Conservation (phyloP, 2,888 invertebrate genomes). For the Noctua janthina region DNA sequence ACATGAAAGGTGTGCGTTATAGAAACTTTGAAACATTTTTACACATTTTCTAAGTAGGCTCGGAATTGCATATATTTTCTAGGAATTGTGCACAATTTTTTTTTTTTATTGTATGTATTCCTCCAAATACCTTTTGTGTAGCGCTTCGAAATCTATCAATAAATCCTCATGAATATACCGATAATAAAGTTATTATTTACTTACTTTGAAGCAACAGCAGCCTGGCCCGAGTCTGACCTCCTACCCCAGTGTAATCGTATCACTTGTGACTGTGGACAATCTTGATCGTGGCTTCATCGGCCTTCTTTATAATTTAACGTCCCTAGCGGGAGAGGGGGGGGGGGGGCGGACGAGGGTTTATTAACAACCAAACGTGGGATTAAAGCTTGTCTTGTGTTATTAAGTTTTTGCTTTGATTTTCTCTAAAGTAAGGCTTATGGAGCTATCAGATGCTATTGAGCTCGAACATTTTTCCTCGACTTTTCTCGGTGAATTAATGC, state of each 20-base stretch:
- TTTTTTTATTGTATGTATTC: no score
- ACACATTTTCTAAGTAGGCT: no score
- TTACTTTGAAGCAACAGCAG: neutral
- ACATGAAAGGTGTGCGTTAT: no score
- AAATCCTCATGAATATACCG: neutral
- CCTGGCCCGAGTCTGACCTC: slow-evolving; percentile 30
- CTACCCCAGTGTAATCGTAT: slow-evolving; percentile 34
- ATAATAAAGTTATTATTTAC: neutral
- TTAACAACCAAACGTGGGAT: neutral
- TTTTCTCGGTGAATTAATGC: neutral
- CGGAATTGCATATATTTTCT: no score
- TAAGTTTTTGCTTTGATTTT: slow-evolving; percentile 4
- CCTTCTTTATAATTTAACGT: slow-evolving; percentile 27
- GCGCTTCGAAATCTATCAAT: neutral
- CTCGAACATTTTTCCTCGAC: neutral
- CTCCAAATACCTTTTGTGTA: no score
- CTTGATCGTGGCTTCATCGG: neutral
- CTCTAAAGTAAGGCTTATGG: neutral
- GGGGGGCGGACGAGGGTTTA: neutral
- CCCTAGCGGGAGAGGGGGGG: neutral
- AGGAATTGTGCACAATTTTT: no score
- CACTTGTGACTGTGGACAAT: slow-evolving; percentile 24
- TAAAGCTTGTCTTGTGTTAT: neutral
- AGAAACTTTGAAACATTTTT: no score
- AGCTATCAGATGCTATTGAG: neutral